A percentile compares a stretch with the other conserved stretches of the same genome.
Evolutionary conservation across 2,797 vertebrate species (phyloP).

Genomic region (Thamnophis elegans): DNA sequence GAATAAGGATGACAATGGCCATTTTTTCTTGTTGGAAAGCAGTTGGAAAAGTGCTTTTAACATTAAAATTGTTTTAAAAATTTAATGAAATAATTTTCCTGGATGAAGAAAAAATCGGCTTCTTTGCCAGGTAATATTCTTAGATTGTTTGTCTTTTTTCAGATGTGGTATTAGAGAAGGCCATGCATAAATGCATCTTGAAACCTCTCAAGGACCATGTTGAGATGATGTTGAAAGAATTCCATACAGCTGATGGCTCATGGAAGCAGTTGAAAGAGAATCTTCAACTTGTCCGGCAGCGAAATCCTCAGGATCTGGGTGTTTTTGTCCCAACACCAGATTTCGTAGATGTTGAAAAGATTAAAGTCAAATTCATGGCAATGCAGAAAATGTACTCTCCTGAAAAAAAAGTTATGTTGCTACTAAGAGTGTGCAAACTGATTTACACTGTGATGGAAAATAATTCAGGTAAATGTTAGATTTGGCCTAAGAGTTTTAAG

Average conservation of each 20-base stretch:
- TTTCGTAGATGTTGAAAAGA: constrained; percentile 88
- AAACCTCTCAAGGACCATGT: constrained; percentile 90
- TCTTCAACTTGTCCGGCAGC: constrained; percentile 85
- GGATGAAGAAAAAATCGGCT: constrained; percentile 20
- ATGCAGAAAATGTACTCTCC: constrained; percentile 98
- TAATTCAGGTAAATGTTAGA: constrained; percentile 84
- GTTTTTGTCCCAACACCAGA: constrained; percentile 89
- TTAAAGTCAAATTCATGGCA: constrained; percentile 89
- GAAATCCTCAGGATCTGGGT: constrained; percentile 88
- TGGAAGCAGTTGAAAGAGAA: constrained; percentile 93
- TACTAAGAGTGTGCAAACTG: constrained; percentile 92
- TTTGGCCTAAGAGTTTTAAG: accelerated
- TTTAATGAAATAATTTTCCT: constrained; percentile 15
- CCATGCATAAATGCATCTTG: constrained; percentile 97
- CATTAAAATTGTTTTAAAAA: constrained; percentile 48
- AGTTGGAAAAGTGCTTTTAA: constrained; percentile 32
- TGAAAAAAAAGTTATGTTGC: constrained; percentile 92
- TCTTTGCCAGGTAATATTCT: constrained; percentile 34
- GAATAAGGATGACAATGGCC: constrained; percentile 28
- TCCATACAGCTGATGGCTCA: constrained; percentile 84
- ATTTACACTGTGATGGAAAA: constrained; percentile 98
- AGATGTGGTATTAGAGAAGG: constrained; percentile 95
- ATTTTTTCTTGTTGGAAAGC: background rate
- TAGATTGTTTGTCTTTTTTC: constrained; percentile 51
- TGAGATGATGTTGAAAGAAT: constrained; percentile 84